Evolutionary conservation across 2,113 vertebrate genomes (phyloP), one percentile per base, ranked within the genome.

Genomic region (Urocynchramus pylzowi): DNA sequence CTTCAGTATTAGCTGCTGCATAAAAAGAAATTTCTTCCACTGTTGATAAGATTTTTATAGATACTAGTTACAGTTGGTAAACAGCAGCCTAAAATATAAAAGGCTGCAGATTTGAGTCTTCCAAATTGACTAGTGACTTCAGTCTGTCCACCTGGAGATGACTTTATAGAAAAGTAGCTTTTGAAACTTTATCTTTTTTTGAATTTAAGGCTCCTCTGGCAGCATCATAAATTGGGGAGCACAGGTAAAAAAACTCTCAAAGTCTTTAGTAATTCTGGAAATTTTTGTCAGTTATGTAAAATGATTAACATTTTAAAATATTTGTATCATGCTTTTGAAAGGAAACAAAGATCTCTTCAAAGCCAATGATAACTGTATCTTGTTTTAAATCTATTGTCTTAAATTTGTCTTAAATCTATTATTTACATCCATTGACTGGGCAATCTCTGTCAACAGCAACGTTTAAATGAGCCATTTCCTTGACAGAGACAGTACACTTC

Each of bases 401-500:
- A 17, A 44, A 54, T 70, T 94, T 95, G 33, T 81, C 60, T 82
- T 87, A 83, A 63, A 69, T 54, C 35, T 93, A 57, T 57, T 24
- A n/a, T 67, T 56, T 67, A 49, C 33, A 24, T 57, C 41, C 26
- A 14, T 33, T 85, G 39, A 16, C 19, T 61, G 61, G 45, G 42
- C 42, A n/a, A 5, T 84, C 79, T 92, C 41, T 91, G 60, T 90
- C 18, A 10, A 15, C 45, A 76, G 9, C 57, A 89, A 12, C 89
- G 68, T 96, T 97, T 26, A 22, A 30, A 79, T 86, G 57, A 96
- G n/a, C 49, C 26, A n/a, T 91, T 33, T 93, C 64, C 69, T 79
- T 95, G 27, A 76, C 61, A 95, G 69, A 75, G 49, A 41, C 15
- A 65, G 8, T 64, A 53, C 21, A 53, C 10, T 77, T 89, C 20